Percentiles rank a stretch among this genome's conserved stretches.
Conservation (phyloP, 2,888 invertebrate genomes). For the Scaptomyza reducta region DNA sequence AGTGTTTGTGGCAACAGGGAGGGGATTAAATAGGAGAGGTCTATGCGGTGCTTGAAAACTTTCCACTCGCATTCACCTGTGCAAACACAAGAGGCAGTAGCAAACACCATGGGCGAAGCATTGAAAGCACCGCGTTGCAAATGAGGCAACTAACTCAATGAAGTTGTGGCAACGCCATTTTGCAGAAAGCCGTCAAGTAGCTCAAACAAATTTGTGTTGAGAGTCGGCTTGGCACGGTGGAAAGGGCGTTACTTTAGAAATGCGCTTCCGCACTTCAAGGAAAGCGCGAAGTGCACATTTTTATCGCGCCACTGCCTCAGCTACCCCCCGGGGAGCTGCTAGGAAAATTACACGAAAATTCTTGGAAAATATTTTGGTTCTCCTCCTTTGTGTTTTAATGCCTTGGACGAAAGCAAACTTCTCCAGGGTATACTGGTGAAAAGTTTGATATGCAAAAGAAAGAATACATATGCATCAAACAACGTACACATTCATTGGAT, state of each 20-base stretch:
- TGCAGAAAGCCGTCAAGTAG: slow-evolving; percentile 20
- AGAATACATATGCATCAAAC: background rate
- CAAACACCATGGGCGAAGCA: background rate
- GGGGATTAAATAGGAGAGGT: background rate
- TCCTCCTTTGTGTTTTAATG: slow-evolving; percentile 14
- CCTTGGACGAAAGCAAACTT: slow-evolving; percentile 1
- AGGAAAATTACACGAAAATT: slow-evolving; percentile 37
- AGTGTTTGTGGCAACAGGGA: background rate
- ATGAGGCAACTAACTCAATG: slow-evolving; percentile 15
- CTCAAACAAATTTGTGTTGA: background rate
- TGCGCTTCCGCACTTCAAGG: slow-evolving; percentile 43
- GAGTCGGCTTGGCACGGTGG: background rate
- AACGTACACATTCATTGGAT: background rate
- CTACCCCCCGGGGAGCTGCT: slow-evolving; percentile 4
- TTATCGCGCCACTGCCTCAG: slow-evolving; percentile 16
- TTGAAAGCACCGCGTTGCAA: background rate
- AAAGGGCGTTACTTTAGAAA: slow-evolving; percentile 17
- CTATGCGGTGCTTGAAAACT: slow-evolving; percentile 7
- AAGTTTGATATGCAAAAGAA: background rate
- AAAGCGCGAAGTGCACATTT: slow-evolving; percentile 60
- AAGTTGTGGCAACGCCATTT: slow-evolving; percentile 21
- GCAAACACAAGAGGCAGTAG: slow-evolving; percentile 25
- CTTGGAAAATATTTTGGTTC: slow-evolving; percentile 44
- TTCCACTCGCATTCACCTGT: slow-evolving; percentile 27
- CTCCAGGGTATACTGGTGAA: background rate